Evolutionary conservation across 2,797 vertebrate genomes (phyloP), one percentile per base, ranked within the genome.

Genomic region (Sarcoramphus papa): DNA sequence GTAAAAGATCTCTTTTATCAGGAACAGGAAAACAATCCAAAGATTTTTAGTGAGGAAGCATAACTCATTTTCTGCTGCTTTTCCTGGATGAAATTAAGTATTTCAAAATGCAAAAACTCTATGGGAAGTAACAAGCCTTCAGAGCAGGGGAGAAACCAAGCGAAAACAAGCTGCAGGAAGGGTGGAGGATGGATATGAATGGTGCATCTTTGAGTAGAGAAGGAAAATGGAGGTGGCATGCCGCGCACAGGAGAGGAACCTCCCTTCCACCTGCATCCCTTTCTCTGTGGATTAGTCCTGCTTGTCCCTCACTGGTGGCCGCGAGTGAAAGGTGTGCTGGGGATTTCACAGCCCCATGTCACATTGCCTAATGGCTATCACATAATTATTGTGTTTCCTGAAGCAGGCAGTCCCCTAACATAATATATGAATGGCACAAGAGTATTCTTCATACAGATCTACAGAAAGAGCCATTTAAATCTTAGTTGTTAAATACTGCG

Each of bases 1-100:
- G 41, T 95, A 56, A 87, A 97, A 96, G 95, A 96, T 91, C 91
- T 96, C 95, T 94, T 88, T 54, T 35, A 72, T 92, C 67, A 85
- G 70, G 65, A 78, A 73, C 28, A 40, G 57, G 37, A 85, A 94
- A 94, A 72, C 78, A 88, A 92, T 76, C 77, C 74, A 82, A 95
- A 91, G 24, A 68, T 62, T 92, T 88, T 95, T 72, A 67, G 70
- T 81, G 80, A 92, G 93, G 67, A 78, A 95, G 73, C 84, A 86
- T 59, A 95, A 96, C 73, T 96, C 87, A 84, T 75, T 94, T 95
- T 93, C 72, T 75, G 65, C 43, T 73, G 27, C 65, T 92, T 94
- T 93, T 94, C 50, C 92, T 78, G 59, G 75, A 90, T 90, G 74
- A 95, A 90, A 90, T 75, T 62, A 89, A 96, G 62, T 57, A 54